A percentile compares a stretch with the other conserved stretches of the same genome.
Conservation (phyloP, 2,113 vertebrate genomes). For the Phylloscopus trochiloides region DNA sequence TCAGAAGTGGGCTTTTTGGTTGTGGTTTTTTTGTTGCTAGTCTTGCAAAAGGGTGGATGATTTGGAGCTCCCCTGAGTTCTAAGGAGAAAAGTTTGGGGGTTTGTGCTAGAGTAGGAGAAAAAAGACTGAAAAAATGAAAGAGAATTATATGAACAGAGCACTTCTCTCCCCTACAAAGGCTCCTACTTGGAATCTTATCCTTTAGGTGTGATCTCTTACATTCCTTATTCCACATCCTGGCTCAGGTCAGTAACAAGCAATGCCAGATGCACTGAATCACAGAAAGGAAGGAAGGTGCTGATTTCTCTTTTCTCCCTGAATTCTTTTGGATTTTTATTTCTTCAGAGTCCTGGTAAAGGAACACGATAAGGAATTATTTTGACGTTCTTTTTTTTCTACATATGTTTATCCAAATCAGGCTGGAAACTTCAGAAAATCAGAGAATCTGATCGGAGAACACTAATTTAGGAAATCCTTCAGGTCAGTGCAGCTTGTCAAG, state of each 20-base stretch:
- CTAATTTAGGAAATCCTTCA: background rate
- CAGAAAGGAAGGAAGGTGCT: background rate
- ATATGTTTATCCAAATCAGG: background rate
- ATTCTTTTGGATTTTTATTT: background rate
- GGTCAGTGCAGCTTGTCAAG: too few species aligned
- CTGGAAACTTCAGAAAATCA: background rate
- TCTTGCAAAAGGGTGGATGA: background rate
- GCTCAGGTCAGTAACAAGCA: background rate
- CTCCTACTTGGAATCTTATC: background rate
- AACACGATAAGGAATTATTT: background rate
- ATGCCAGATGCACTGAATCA: background rate
- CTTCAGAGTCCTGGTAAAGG: background rate
- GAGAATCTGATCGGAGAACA: background rate
- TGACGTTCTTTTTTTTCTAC: background rate
- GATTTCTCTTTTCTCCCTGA: background rate
- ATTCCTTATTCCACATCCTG: background rate
- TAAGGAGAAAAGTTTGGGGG: background rate
- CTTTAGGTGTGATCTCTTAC: background rate
- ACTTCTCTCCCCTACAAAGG: background rate
- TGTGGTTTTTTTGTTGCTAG: background rate
- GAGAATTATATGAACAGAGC: background rate
- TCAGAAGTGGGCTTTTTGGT: background rate
- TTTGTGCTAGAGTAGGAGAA: background rate
- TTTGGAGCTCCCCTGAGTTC: background rate
- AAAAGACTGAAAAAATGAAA: background rate